phyloP scores from a whole-genome alignment of 2,113 vertebrate species.

The Hippopotamus amphibius region DNA sequence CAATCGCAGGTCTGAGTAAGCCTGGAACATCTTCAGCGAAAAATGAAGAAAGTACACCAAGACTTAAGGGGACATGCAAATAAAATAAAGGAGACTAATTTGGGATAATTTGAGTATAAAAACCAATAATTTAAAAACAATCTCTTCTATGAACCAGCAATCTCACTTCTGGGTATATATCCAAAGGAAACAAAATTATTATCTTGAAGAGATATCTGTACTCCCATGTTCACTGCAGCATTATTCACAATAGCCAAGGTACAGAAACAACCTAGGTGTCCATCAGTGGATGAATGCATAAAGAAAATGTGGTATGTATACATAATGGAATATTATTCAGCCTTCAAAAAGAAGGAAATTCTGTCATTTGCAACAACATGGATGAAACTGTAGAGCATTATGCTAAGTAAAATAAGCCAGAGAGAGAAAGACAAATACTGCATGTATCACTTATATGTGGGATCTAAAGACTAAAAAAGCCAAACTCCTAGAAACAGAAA shows the following conservation, averaged over 20 bases:
- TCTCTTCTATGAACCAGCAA: not conserved
- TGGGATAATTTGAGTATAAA: not conserved
- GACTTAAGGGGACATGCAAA: not conserved
- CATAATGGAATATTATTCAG: not conserved
- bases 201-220: not conserved
- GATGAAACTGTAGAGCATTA: not conserved
- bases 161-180: not conserved
- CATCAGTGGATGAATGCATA: not conserved
- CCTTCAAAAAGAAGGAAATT: not conserved
- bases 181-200: not conserved
- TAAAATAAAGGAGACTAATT: not conserved
- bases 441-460: not conserved
- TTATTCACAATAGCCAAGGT: not conserved
- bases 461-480: not conserved
- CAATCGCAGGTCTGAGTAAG: not conserved
- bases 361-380: not conserved
- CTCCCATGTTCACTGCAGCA: not conserved
- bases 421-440: not conserved
- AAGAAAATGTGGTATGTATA: not conserved
- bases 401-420: not conserved
- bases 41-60: not conserved
- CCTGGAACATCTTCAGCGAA: not conserved
- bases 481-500: not conserved
- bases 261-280: not conserved
- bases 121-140: too few relatives aligned